These are phyloP conservation scores for Drosophila ustulata DNA, from an alignment of 2,888 invertebrate species.

Conservation along the genomic window DNA sequence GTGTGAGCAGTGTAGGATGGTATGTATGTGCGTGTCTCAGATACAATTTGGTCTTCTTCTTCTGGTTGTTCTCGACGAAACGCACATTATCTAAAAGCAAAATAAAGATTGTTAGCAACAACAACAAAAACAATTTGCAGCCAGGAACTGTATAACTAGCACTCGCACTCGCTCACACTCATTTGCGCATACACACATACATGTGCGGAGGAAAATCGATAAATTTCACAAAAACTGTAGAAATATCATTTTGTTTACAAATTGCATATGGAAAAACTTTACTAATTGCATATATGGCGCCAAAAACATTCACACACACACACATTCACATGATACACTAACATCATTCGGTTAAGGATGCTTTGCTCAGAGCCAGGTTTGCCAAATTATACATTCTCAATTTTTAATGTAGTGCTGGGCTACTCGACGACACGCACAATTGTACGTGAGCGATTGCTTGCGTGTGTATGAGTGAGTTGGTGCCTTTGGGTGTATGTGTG, in stretches of 20 bases:
- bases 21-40: constrained; percentile 29
- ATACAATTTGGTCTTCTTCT: constrained; percentile 30
- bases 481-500: constrained; percentile 27
- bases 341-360: constrained; percentile 53
- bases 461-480: constrained; percentile 28
- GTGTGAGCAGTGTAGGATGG: constrained; percentile 13
- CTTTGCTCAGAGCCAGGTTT: constrained; percentile 55
- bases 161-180: constrained; percentile 41
- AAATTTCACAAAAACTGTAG: constrained; percentile 44
- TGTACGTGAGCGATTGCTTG: constrained; percentile 26
- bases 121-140: constrained; percentile 12
- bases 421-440: constrained; percentile 53
- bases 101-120: constrained; percentile 29
- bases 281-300: constrained; percentile 57
- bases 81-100: constrained; percentile 65
- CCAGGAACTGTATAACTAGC: constrained; percentile 31
- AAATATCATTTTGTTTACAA: constrained; percentile 48
- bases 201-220: constrained; percentile 69
- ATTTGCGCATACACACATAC: constrained; percentile 51
- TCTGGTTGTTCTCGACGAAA: constrained; percentile 27
- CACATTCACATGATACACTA: constrained; percentile 23
- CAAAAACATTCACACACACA: constrained; percentile 39
- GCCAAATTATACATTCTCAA: constrained; percentile 65
- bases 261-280: constrained; percentile 38
- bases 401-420: constrained; percentile 42